Conservation (phyloP, 1,140 invertebrate species). For the Delia radicum region DNA sequence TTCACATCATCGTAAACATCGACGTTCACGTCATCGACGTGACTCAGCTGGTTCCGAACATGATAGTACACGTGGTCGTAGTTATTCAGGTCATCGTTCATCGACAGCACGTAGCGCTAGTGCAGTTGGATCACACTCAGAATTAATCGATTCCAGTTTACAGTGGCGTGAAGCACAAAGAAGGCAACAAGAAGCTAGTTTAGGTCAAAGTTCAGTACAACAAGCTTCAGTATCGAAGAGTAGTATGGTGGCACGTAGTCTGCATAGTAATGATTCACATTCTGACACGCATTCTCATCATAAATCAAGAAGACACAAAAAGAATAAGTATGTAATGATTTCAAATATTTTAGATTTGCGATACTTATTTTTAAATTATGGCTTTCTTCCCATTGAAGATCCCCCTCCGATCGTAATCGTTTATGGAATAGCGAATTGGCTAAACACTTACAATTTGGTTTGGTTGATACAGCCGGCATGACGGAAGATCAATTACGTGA, state of each 20-base stretch:
- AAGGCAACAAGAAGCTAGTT: slow-evolving; percentile 63
- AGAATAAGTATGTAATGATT: slow-evolving; percentile 65
- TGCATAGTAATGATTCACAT: slow-evolving; percentile 59
- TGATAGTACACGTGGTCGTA: slow-evolving; percentile 56
- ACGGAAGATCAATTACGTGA: slow-evolving; percentile 84
- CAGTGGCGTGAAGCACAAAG: slow-evolving; percentile 85
- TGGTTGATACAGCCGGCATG: slow-evolving; percentile 87
- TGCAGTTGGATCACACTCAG: slow-evolving; percentile 51
- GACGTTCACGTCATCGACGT: slow-evolving; percentile 65
- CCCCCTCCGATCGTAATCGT: slow-evolving; percentile 65
- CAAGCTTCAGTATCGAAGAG: slow-evolving; percentile 67
- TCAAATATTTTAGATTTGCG: too few relatives aligned
- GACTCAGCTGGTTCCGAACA: slow-evolving; percentile 59
- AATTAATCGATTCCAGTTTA: slow-evolving; percentile 81
- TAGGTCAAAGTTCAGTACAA: slow-evolving; percentile 61
- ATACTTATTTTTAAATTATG: background rate
- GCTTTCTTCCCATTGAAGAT: slow-evolving; percentile 52
- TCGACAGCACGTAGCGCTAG: slow-evolving; percentile 53
- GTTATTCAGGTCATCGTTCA: slow-evolving; percentile 55
- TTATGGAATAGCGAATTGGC: slow-evolving; percentile 71
- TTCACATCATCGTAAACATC: slow-evolving; percentile 64
- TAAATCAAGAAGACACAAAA: slow-evolving; percentile 63
- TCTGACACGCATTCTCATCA: slow-evolving; percentile 58
- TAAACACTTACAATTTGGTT: slow-evolving; percentile 83
- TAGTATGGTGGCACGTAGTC: slow-evolving; percentile 55